Evolutionary conservation across 2,797 vertebrate species (phyloP), one percentile per base, ranked within the genome.

Genomic region (Sparidentex hasta): DNA sequence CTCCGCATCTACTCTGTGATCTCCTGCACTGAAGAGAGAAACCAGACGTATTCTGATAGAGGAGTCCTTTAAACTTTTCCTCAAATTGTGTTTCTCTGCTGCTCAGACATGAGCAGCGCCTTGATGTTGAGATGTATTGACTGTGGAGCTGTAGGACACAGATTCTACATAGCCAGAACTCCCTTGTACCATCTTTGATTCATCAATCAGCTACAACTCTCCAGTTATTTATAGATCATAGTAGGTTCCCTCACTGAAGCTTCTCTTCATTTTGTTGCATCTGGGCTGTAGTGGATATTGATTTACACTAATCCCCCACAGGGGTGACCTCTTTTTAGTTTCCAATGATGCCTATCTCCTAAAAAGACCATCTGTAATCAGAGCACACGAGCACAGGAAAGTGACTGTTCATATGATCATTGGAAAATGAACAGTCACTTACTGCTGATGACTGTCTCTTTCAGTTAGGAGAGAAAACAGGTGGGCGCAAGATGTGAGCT

Each of bases 401-500:
- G 27, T 18, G 29, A 27, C 21, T 41, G 27, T 23, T 38, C 55
- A 41, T n/a, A 14, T 61, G 20, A 64, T 16, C 38, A 18, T 21
- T 0, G 5, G 75, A 74, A 73, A 54, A 74, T 2, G 23, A 58
- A 23, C 21, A 61, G 41, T 65, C n/a, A 46, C 33, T 50, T 65
- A 33, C 27, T 5, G 18, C 16, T 52, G 55, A 66, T 71, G 55
- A 71, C 33, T 38, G 56, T 27, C 27, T 23, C 38, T 23, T 17
- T 41, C 16, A 29, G 66, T 54, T 59, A 65, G 72, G 13, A 54
- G 46, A 46, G 56, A 3, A 29, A 69, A 81, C 84, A 88, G 84
- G 65, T 86, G 76, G 72, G 66, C 56, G 57, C 74, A 84, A 81
- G 59, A 78, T 85, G 84, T 46, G 48, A 41, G 43, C 50, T 9